These are phyloP conservation scores for Polydrusus tereticollis DNA, from an alignment of 2,888 invertebrate genomes.

Conservation along the genomic window DNA sequence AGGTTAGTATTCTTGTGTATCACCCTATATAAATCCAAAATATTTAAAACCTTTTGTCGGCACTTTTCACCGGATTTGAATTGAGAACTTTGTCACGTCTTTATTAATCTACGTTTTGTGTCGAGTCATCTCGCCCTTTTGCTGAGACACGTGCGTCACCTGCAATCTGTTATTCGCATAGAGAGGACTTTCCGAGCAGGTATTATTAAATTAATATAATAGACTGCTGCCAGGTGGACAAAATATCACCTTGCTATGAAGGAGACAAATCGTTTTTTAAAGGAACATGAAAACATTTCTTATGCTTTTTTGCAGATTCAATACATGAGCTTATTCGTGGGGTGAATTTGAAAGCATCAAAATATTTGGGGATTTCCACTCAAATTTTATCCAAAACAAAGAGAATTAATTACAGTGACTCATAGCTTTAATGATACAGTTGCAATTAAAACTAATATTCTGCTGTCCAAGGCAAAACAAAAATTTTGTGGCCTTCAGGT, in stretches of 20 bases:
- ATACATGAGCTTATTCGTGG: too few species aligned
- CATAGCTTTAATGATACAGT: too few species aligned
- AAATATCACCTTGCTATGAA: constrained; percentile 28
- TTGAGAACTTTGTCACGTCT: constrained; percentile 60
- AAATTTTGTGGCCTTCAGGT: too few species aligned
- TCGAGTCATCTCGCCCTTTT: constrained; percentile 57
- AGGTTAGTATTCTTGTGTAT: too few species aligned
- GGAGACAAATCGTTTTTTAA: constrained; percentile 21
- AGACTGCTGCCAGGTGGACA: constrained; percentile 26
- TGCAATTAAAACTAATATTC: too few species aligned
- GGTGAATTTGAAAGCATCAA: not conserved
- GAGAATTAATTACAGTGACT: too few species aligned
- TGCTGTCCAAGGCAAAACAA: too few species aligned
- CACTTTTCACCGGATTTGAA: too few species aligned
- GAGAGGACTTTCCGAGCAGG: constrained; percentile 33
- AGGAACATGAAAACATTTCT: not conserved
- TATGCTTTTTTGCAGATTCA: too few species aligned
- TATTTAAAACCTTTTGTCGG: too few species aligned
- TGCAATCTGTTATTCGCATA: constrained; percentile 55
- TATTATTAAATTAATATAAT: constrained; percentile 44
- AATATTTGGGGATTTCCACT: too few species aligned
- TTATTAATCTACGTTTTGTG: constrained; percentile 63
- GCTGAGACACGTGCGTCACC: constrained; percentile 58
- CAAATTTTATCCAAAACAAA: too few species aligned
- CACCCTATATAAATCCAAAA: not conserved